Base-by-base conservation (phyloP, 2,888 invertebrate species). In the Acanthosoma haemorrhoidale region DNA sequence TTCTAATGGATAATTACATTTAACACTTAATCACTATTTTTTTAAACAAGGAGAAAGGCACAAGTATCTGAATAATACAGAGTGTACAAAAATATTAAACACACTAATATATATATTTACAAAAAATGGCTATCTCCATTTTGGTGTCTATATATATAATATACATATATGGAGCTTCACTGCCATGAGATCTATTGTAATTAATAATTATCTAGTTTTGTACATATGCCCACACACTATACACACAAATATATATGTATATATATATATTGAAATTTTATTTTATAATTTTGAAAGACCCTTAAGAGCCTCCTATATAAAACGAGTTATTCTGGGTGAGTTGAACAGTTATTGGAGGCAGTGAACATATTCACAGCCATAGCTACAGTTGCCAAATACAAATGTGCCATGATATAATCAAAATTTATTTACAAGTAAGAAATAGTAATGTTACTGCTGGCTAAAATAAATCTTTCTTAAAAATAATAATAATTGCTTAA, bases 311-410 rank as follows among this genome's bases (percentile, higher is more conserved):
- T 59, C 15, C 16, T 16, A 13, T 59, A 16, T 9, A 32, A 15
- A 59, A 59, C 4, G 9, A 31, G 16, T 34, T 16, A 31, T 29
- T 34, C 4, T 15, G 18, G 13, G 16, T 32, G 11, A 32, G 59
- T 3, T 16, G 29, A 59, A 59, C 11, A 6, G 11, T 31, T 21
- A 34, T 59, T 5, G 31, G 32, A 64, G 64, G 64, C 64, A 64
- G 64, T 64, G 64, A 64, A 64, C 25, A 38, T 11, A 61, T 38
- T 31, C 41, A 41, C 64, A 64, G 64, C 39, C 64, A 41, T 41
- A 36, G 64, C 64, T 64, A 36, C 36, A 61, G 38, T 61, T 38
- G 34, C 61, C 61, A 61, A 38, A 21, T 0, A 36, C 4, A 38
- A 61, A 36, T 25, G 25, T 25, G 51, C 25, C 6, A 51, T 51